These are phyloP conservation scores for Tringa solitaria DNA, from an alignment of 2,113 vertebrate genomes.

Conservation along the genomic window DNA sequence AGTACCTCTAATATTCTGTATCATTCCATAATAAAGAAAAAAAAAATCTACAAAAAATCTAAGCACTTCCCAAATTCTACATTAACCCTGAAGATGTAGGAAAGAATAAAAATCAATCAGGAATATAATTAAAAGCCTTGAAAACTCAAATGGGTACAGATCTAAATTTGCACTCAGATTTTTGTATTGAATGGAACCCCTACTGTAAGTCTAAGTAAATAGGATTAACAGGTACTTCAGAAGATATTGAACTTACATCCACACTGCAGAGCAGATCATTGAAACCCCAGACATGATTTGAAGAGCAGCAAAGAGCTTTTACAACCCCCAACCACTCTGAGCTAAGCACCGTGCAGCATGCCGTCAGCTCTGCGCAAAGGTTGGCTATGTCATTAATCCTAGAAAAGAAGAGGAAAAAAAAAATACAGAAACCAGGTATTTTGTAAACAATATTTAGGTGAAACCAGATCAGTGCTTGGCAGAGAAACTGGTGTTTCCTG, in stretches of 20 bases:
- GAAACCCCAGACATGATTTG: conserved; percentile 78
- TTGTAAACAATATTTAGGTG: not conserved
- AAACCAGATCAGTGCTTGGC: not conserved
- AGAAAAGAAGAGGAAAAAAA: not conserved
- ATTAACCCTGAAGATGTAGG: not conserved
- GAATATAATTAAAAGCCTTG: not conserved
- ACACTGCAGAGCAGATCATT: conserved; percentile 77
- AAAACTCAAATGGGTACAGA: not conserved
- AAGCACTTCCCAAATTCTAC: not conserved
- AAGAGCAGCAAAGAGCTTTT: conserved; percentile 78
- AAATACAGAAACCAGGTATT: not conserved
- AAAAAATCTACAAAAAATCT: not conserved
- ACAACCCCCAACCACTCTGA: conserved; percentile 72
- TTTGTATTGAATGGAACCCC: not conserved
- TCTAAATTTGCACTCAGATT: too few relatives aligned
- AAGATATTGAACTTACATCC: conserved; percentile 62
- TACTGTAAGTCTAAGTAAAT: rapidly evolving
- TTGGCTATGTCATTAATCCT: conserved; percentile 75
- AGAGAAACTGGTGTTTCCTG: not conserved
- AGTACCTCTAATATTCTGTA: not conserved
- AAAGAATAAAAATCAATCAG: not conserved
- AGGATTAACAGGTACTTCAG: not conserved
- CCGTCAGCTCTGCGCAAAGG: conserved; percentile 70
- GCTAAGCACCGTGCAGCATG: conserved; percentile 74
- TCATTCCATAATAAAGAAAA: not conserved